Conservation (phyloP, 2,888 invertebrate genomes). For the Cyaniris semiargus region DNA sequence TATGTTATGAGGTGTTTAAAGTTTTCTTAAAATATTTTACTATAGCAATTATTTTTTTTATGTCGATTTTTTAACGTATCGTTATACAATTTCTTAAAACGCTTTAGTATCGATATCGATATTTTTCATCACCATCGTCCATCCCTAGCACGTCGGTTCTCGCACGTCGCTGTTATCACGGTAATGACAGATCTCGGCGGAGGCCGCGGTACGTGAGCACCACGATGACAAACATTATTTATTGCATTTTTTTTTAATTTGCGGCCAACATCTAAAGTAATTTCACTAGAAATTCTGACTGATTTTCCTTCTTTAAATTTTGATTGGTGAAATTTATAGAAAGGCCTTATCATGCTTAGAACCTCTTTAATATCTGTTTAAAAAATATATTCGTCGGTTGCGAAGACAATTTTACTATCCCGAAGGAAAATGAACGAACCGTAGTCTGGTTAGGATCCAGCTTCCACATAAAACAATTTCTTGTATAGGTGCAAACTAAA, state of each 20-base stretch:
- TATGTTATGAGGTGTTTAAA: no score
- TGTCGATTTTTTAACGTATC: neutral
- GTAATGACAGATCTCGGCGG: conserved; percentile 75
- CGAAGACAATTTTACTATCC: no score
- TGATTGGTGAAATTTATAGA: neutral
- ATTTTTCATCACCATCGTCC: conserved; percentile 47
- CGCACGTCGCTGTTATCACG: conserved; percentile 76
- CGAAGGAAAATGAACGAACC: no score
- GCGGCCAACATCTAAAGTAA: conserved; percentile 16
- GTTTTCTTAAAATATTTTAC: no score
- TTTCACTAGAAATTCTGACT: neutral
- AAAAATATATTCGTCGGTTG: neutral
- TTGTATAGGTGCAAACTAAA: no score
- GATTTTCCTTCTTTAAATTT: neutral
- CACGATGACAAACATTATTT: conserved; percentile 41
- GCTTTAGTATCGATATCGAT: conserved; percentile 38
- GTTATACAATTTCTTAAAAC: neutral
- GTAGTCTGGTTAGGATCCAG: no score
- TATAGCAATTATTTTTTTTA: no score
- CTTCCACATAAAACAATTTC: no score
- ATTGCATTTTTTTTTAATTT: conserved; percentile 36
- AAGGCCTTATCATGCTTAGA: neutral
- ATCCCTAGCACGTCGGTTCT: conserved; percentile 60
- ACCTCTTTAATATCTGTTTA: neutral
- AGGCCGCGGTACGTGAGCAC: conserved; percentile 66